Evolutionary conservation across 2,888 invertebrate genomes (phyloP).

Genomic region (Diadegma fenestrale): DNA sequence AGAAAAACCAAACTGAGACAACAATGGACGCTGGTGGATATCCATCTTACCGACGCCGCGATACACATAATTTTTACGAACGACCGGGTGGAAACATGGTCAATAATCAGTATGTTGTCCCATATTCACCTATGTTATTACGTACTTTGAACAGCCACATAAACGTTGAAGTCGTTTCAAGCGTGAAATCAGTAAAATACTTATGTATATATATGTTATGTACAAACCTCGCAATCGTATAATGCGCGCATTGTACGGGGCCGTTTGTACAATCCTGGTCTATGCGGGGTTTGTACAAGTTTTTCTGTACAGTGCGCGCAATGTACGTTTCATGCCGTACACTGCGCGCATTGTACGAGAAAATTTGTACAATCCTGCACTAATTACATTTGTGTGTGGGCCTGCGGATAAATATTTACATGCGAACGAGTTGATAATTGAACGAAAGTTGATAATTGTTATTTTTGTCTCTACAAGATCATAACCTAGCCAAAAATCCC

Average conservation of each 20-base stretch:
- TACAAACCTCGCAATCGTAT: conserved; percentile 12
- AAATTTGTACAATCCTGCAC: conserved; percentile 9
- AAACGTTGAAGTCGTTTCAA: conserved; percentile 76
- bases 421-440: neutral
- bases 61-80: too few relatives aligned
- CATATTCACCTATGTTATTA: too few relatives aligned
- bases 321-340: conserved; percentile 6
- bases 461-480: neutral
- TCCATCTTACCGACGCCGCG: conserved; percentile 69
- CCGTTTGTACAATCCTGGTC: conserved; percentile 13
- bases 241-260: conserved; percentile 17
- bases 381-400: conserved; percentile 7
- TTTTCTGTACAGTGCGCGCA: conserved; percentile 17
- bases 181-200: conserved; percentile 52
- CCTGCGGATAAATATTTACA: conserved; percentile 3
- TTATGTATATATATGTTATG: conserved; percentile 72
- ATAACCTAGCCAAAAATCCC: too few relatives aligned
- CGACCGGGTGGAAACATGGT: too few relatives aligned
- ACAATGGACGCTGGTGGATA: conserved; percentile 73
- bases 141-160: conserved; percentile 74
- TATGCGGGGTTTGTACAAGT: neutral
- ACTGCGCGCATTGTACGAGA: conserved; percentile 17
- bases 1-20: conserved; percentile 71
- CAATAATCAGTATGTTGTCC: too few relatives aligned
- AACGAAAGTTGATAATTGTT: conserved; percentile 9